Percentiles rank a stretch among this genome's conserved stretches.
Evolutionary conservation across 2,113 vertebrate species (phyloP).

Genomic region (Prietella phreatophila): DNA sequence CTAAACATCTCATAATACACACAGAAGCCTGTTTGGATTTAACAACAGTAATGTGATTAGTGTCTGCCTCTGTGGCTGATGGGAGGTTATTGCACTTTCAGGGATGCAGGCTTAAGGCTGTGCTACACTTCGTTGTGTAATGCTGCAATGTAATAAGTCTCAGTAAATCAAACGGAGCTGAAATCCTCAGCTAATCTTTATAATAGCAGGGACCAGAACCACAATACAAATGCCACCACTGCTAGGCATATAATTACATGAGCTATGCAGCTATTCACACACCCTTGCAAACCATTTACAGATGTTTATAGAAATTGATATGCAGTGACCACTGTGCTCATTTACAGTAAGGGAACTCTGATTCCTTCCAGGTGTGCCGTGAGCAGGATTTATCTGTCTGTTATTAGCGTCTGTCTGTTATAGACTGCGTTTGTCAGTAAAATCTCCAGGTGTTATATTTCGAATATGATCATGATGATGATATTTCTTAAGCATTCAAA

Average conservation of each 20-base stretch:
- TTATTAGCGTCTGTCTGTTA: not conserved
- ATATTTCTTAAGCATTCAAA: not conserved
- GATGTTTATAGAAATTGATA: conserved; percentile 57
- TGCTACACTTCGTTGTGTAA: not conserved
- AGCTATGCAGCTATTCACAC: conserved; percentile 33
- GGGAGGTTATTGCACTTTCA: conserved; percentile 31
- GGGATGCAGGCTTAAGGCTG: conserved; percentile 16
- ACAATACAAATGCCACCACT: conserved; percentile 35
- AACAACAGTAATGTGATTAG: conserved; percentile 11
- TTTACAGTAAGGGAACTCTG: conserved; percentile 16
- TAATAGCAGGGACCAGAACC: conserved; percentile 36
- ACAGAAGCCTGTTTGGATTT: not conserved
- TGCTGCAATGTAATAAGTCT: conserved; percentile 3
- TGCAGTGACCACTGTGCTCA: conserved; percentile 16
- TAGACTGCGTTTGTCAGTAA: not conserved
- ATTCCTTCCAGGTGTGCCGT: not conserved
- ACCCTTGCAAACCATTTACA: conserved; percentile 47
- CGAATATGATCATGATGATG: not conserved
- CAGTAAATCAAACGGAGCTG: conserved; percentile 26
- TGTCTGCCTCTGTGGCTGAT: not conserved
- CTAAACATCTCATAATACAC: not conserved
- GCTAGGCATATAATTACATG: conserved; percentile 45
- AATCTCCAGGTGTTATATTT: not conserved
- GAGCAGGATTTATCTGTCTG: not conserved
- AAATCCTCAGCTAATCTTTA: conserved; percentile 36